Evolutionary conservation across 2,888 invertebrate species (phyloP).

Genomic region (Pachydiplax longipennis): DNA sequence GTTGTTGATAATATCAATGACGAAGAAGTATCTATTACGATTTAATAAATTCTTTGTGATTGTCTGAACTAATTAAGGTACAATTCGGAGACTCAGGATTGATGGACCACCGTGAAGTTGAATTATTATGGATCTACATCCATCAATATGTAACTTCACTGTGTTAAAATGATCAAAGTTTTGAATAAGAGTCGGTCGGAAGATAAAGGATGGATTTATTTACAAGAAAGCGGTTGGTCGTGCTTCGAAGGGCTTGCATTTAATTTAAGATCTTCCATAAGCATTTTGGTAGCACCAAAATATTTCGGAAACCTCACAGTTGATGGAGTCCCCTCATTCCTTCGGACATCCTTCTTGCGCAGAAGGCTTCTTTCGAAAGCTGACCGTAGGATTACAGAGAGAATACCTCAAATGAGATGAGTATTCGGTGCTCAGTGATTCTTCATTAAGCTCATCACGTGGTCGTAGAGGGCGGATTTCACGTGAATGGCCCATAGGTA

Average conservation of each 20-base stretch:
- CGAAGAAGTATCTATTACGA: too few relatives aligned
- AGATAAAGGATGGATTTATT: too few relatives aligned
- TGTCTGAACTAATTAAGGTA: too few relatives aligned
- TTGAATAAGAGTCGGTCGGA: background rate
- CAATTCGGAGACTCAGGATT: too few relatives aligned
- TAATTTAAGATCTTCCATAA: background rate
- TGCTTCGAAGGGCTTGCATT: too few relatives aligned
- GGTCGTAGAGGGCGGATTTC: conserved; percentile 66
- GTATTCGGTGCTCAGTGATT: background rate
- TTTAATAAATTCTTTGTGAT: too few relatives aligned
- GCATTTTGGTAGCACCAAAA: background rate
- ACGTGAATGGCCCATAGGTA: conserved; percentile 73
- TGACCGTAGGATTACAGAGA: background rate
- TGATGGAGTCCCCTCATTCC: background rate
- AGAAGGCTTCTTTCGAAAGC: background rate
- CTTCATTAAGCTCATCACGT: conserved; percentile 64
- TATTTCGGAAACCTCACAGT: background rate
- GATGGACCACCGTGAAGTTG: too few relatives aligned
- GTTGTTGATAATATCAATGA: too few relatives aligned
- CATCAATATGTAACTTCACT: too few relatives aligned
- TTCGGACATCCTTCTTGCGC: background rate
- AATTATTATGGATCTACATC: too few relatives aligned
- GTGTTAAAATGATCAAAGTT: background rate
- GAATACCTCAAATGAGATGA: background rate
- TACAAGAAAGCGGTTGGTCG: too few relatives aligned